Conservation (phyloP, 2,113 vertebrate species). For the Festucalex cinctus region DNA sequence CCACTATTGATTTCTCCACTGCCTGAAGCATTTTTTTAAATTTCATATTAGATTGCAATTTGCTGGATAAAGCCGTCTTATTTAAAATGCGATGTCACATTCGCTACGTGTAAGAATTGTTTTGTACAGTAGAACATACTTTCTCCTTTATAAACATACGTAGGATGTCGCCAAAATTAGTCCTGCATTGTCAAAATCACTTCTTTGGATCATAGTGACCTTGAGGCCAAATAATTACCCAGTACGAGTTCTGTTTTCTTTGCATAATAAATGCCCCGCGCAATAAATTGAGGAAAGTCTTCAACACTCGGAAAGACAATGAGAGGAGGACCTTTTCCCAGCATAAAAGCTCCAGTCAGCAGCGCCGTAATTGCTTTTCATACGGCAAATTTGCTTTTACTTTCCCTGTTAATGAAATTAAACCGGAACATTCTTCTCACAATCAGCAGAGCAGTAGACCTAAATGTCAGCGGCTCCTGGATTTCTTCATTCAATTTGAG, state of each 20-base stretch:
- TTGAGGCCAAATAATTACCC: conserved; percentile 38
- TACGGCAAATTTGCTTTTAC: conserved; percentile 98
- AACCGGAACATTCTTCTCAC: conserved; percentile 86
- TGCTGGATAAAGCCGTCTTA: conserved; percentile 14
- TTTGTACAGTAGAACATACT: too few relatives aligned
- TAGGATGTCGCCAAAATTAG: too few relatives aligned
- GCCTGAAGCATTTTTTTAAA: conserved; percentile 28
- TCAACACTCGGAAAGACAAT: conserved; percentile 59
- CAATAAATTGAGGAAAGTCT: conserved; percentile 33
- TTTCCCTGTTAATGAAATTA: conserved; percentile 94
- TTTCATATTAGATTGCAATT: conserved; percentile 20
- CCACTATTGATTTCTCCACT: conserved; percentile 62
- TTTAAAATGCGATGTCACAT: conserved; percentile 38
- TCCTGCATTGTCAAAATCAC: conserved; percentile 9
- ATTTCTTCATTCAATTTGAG: conserved; percentile 84
- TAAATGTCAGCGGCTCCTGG: conserved; percentile 83
- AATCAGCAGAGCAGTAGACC: conserved; percentile 82
- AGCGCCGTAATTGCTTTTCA: conserved; percentile 96
- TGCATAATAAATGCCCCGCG: conserved; percentile 42
- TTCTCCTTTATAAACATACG: too few relatives aligned
- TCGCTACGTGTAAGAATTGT: background rate
- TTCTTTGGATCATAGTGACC: conserved; percentile 33
- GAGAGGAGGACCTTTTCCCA: conserved; percentile 80
- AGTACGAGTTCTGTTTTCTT: conserved; percentile 26
- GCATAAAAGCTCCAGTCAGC: conserved; percentile 85